These are phyloP conservation scores for Callospermophilus lateralis DNA, from an alignment of 2,113 vertebrate species.

Conservation along the genomic window DNA sequence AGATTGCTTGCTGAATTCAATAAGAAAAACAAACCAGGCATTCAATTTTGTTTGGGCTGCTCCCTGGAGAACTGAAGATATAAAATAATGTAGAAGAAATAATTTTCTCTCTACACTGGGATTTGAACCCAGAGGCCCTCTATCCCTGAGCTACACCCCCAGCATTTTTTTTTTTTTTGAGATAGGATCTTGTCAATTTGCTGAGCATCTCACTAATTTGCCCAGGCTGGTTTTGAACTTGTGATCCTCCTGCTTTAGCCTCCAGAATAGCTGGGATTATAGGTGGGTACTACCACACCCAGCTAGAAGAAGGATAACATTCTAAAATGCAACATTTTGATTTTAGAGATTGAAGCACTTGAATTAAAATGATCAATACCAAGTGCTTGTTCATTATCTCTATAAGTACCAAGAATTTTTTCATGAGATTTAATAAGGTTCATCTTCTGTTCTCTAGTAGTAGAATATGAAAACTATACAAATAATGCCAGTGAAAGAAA, in stretches of 20 bases:
- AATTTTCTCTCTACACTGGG: neutral
- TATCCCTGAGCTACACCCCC: too few species aligned
- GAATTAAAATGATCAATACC: slow-evolving; percentile 23
- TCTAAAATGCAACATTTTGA: neutral
- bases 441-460: neutral
- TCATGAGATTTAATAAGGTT: neutral
- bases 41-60: neutral
- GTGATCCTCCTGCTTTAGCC: too few species aligned
- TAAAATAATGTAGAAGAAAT: neutral
- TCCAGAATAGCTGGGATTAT: too few species aligned
- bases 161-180: too few species aligned
- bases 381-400: slow-evolving; percentile 25
- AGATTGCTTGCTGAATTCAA: neutral
- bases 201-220: too few species aligned
- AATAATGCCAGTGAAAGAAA: slow-evolving; percentile 6
- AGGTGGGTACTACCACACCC: too few species aligned
- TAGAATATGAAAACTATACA: neutral
- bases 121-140: too few species aligned
- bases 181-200: too few species aligned
- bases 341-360: neutral
- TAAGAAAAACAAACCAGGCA: neutral
- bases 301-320: neutral
- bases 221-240: too few species aligned
- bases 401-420: slow-evolving; percentile 1
- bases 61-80: neutral